Evolutionary conservation across 2,888 invertebrate genomes (phyloP).

Genomic region (Julus scandinavius): DNA sequence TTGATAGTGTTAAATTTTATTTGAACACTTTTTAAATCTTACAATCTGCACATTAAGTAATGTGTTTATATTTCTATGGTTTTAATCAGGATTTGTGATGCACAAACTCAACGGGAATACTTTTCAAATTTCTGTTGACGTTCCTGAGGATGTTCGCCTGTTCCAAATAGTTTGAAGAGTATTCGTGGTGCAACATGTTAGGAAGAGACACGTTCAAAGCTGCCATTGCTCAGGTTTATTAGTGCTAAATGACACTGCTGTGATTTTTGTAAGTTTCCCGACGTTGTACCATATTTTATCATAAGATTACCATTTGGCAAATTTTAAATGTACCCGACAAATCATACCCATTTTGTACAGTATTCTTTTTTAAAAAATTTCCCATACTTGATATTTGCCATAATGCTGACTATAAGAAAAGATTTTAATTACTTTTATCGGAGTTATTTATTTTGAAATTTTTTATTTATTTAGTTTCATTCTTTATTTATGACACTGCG

Average conservation of each 20-base stretch:
- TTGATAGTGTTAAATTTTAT: no score
- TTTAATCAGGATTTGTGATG: not conserved
- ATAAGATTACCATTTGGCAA: constrained; percentile 1
- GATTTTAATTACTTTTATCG: constrained; percentile 10
- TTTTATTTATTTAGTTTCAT: constrained; percentile 30
- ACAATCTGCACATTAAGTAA: not conserved
- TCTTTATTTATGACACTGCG: constrained; percentile 6
- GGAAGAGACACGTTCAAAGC: not conserved
- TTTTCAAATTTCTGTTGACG: not conserved
- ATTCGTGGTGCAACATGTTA: not conserved
- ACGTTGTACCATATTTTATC: not conserved
- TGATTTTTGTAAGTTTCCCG: constrained; percentile 27
- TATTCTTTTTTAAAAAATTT: not conserved
- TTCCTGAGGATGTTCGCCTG: not conserved
- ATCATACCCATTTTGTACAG: constrained; percentile 11
- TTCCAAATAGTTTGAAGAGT: not conserved
- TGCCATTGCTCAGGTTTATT: constrained; percentile 40
- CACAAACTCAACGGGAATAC: not conserved
- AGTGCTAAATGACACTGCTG: constrained; percentile 23
- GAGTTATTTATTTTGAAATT: constrained; percentile 37
- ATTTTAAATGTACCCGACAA: not conserved
- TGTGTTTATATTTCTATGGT: not conserved
- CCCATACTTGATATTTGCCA: not conserved
- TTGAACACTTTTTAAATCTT: not conserved
- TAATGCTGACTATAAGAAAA: not conserved